Base-by-base conservation (phyloP, 2,113 vertebrate species). In the Esox niger region DNA sequence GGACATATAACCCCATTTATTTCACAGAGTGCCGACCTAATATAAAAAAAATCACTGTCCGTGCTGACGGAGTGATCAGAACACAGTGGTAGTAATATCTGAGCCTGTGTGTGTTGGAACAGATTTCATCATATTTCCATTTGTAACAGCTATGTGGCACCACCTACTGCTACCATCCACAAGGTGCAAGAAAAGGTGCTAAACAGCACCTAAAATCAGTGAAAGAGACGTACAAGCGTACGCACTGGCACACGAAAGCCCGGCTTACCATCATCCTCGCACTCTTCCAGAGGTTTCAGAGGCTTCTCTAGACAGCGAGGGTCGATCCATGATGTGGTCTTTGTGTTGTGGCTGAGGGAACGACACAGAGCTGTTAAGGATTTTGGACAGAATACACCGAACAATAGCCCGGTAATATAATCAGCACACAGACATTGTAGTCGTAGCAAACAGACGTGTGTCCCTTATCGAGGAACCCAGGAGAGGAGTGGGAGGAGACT, bases 261-360 rank as follows among this genome's bases (percentile, higher is more conserved):
- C 23, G 25, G 68, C 94, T 95, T 94, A 99, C 97, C 97, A 92
- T 98, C 97, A 74, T 98, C 97, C 75, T 98, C 96, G 90, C 97
- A 98, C 91, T 99, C 97, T 88, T 98, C 97, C 85, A 97, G 91
- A 82, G 96, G 93, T 87, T 98, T 95, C 80, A 93, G 92, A 83
- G 92, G 93, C 89, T 97, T 97, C 87, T 93, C 96, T 90, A 95
- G 89, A 90, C 95, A 98, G 88, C 97, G 95, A 84, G 97, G 97
- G 88, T 99, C 97, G 85, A 98, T 87, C 97, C 97, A 99, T 80
- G 97, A 98, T 72, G 97, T 99, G 76, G 97, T 99, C 91, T 99
- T 98, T 88, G 97, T 99, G 86, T 98, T 98, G 88, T 99, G 97
- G 92, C 97, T 99, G 82, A 69, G 89, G 89, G 87, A 62, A 60